phyloP scores from a whole-genome alignment of 2,113 vertebrate species.

The Epinephelus lanceolatus region DNA sequence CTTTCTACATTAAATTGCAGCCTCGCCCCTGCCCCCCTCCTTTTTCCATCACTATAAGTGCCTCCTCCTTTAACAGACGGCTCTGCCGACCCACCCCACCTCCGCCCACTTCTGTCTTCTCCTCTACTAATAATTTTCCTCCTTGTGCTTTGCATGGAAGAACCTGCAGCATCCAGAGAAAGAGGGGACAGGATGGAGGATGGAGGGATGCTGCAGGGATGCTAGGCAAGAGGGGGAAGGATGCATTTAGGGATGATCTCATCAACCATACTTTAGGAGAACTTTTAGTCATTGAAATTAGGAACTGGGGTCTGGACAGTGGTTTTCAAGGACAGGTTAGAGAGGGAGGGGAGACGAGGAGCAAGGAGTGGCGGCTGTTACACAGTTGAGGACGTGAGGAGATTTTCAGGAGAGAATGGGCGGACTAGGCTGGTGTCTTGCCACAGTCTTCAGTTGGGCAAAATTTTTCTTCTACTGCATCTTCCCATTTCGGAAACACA shows the following conservation, averaged over 20 bases:
- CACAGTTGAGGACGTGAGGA: conserved; percentile 51
- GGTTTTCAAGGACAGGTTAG: conserved; percentile 37
- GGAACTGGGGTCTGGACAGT: neutral
- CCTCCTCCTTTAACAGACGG: conserved; percentile 56
- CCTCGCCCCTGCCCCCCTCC: conserved; percentile 33
- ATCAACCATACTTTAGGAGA: neutral
- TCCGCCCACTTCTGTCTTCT: conserved; percentile 66
- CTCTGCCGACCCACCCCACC: conserved; percentile 57
- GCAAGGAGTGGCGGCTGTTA: conserved; percentile 4
- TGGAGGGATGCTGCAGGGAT: conserved; percentile 57
- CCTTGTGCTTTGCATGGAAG: conserved; percentile 56
- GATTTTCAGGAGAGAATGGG: conserved; percentile 82
- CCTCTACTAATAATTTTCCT: conserved; percentile 48
- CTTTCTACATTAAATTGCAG: conserved; percentile 65
- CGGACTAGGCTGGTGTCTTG: conserved; percentile 87
- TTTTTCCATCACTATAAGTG: conserved; percentile 78
- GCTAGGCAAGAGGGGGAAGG: conserved; percentile 2
- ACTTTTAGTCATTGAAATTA: neutral
- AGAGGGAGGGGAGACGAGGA: conserved; percentile 26
- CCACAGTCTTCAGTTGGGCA: conserved; percentile 86
- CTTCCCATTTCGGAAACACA: conserved; percentile 81
- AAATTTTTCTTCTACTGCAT: conserved; percentile 88
- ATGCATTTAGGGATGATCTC: conserved; percentile 18
- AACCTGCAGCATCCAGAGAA: conserved; percentile 77
- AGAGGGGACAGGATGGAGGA: conserved; percentile 12